Percentiles rank a stretch among this genome's conserved stretches.
Evolutionary conservation across 2,888 invertebrate genomes (phyloP).

Genomic region (Cephus sareptanus): DNA sequence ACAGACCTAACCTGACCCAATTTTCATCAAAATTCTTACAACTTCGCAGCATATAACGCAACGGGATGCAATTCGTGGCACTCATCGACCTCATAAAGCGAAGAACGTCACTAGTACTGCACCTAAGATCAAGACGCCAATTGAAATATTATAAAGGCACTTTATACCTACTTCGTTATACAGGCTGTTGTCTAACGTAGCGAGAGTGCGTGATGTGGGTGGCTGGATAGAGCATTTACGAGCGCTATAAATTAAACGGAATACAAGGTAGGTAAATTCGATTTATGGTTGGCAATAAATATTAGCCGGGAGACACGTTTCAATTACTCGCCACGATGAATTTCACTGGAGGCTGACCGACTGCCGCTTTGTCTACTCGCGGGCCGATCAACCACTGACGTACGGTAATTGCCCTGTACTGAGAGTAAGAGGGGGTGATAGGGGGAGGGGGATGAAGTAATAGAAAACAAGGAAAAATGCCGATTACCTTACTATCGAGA

Average conservation of each 20-base stretch:
- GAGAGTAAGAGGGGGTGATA: neutral
- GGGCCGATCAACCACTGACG: neutral
- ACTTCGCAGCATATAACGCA: too few species aligned
- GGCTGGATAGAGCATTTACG: conserved; percentile 29
- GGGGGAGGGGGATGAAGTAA: neutral
- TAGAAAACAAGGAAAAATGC: neutral
- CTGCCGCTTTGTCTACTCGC: conserved; percentile 25
- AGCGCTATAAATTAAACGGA: conserved; percentile 42
- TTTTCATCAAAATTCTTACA: too few species aligned
- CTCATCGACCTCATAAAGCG: neutral
- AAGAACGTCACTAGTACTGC: neutral
- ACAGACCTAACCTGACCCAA: too few species aligned
- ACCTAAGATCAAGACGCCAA: neutral
- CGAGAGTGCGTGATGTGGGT: neutral
- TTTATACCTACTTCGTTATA: neutral
- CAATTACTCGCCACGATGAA: conserved; percentile 45
- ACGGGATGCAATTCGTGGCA: too few species aligned
- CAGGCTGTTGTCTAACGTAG: neutral
- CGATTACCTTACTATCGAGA: neutral
- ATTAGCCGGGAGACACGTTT: conserved; percentile 46
- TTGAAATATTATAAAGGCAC: neutral
- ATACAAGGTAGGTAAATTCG: conserved; percentile 47
- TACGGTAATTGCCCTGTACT: neutral
- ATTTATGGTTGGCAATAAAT: conserved; percentile 48
- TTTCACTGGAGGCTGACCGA: conserved; percentile 31